phyloP scores from a whole-genome alignment of 2,888 invertebrate species.

The Rhyacophila evoluta region DNA sequence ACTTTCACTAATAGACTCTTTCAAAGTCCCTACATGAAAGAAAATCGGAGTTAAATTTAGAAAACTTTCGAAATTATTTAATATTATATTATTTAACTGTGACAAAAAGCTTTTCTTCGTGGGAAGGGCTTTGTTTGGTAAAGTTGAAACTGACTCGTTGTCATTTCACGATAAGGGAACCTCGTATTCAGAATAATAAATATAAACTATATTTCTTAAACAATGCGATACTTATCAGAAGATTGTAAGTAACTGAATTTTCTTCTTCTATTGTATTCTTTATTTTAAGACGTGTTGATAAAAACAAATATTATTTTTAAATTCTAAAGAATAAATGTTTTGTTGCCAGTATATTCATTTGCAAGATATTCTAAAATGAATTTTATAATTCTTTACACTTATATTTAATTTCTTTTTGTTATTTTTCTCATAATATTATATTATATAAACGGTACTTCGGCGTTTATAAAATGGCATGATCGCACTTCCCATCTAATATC shows the following conservation, averaged over 20 bases:
- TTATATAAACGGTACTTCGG: too few relatives aligned
- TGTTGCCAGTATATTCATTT: too few relatives aligned
- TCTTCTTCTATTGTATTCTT: not conserved
- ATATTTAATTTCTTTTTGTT: too few relatives aligned
- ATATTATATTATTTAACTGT: not conserved
- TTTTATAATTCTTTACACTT: too few relatives aligned
- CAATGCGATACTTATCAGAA: not conserved
- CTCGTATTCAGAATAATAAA: slow-evolving; percentile 8
- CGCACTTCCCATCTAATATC: too few relatives aligned
- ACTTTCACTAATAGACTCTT: not conserved
- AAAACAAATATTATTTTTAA: too few relatives aligned
- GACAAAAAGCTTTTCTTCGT: not conserved
- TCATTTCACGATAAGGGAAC: not conserved
- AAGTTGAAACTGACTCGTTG: slow-evolving; percentile 2
- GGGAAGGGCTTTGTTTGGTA: not conserved
- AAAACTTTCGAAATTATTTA: slow-evolving; percentile 14
- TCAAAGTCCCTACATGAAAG: not conserved
- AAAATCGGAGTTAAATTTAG: not conserved
- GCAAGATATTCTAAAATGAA: too few relatives aligned
- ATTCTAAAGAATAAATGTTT: too few relatives aligned
- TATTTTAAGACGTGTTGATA: too few relatives aligned
- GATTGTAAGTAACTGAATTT: slow-evolving; percentile 4
- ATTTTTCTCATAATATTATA: too few relatives aligned
- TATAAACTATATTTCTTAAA: not conserved
- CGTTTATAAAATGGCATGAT: too few relatives aligned